Conservation (phyloP, 1,140 invertebrate species). For the Procambarus clarkii region DNA sequence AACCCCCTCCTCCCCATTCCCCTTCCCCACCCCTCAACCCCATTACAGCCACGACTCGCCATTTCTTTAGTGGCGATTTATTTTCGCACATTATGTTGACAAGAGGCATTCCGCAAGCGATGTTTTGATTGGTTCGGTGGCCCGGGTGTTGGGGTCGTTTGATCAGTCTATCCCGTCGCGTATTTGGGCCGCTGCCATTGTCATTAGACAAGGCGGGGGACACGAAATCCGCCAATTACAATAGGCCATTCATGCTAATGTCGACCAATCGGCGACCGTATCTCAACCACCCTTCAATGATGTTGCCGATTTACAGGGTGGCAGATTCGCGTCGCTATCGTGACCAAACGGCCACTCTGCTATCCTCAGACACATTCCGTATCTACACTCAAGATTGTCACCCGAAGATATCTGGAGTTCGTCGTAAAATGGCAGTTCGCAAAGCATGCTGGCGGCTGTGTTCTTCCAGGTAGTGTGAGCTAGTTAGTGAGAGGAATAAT, state of each 20-base stretch:
- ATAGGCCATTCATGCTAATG: conserved; percentile 45
- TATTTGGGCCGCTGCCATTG: conserved; percentile 38
- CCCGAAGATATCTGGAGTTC: too few species aligned
- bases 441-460: too few species aligned
- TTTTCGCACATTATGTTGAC: conserved; percentile 36
- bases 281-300: conserved; percentile 49
- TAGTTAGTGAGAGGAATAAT: too few species aligned
- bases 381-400: too few species aligned
- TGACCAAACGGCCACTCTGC: too few species aligned
- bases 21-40: background rate
- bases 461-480: too few species aligned
- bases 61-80: conserved; percentile 46
- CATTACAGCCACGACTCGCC: conserved; percentile 21
- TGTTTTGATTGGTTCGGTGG: background rate
- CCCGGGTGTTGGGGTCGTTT: conserved; percentile 12
- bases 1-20: background rate
- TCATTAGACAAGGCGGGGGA: conserved; percentile 5
- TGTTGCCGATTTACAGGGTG: conserved; percentile 49
- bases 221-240: conserved; percentile 34
- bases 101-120: background rate
- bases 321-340: background rate
- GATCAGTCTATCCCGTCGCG: background rate
- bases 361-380: too few species aligned
- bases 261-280: conserved; percentile 49
- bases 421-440: too few species aligned